phyloP scores from a whole-genome alignment of 2,888 invertebrate genomes.

The Acanthopleura granulata region DNA sequence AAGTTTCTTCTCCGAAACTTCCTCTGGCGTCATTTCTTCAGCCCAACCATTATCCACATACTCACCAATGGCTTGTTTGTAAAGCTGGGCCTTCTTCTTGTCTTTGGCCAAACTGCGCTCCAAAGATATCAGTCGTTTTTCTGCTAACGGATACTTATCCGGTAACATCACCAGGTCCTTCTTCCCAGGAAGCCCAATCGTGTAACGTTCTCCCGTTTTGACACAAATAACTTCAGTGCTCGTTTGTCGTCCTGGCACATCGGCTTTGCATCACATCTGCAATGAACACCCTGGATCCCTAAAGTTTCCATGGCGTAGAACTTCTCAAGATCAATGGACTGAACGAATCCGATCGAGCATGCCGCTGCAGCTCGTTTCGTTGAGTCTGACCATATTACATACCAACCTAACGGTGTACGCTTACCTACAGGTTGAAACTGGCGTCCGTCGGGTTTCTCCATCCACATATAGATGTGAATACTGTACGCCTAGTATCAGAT shows the following conservation, averaged over 20 bases:
- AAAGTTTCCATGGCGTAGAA: neutral
- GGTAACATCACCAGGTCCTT: neutral
- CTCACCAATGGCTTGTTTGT: neutral
- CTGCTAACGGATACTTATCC: neutral
- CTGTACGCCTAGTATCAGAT: slow-evolving; percentile 20
- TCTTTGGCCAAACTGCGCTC: neutral
- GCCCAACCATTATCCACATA: neutral
- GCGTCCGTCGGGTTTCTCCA: neutral
- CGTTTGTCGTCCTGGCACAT: neutral
- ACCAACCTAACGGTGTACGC: slow-evolving; percentile 8
- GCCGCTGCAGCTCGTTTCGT: neutral
- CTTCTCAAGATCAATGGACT: neutral
- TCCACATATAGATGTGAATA: slow-evolving; percentile 22
- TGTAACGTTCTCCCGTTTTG: neutral
- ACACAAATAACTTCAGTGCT: neutral
- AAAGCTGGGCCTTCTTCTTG: neutral
- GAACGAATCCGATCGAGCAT: slow-evolving; percentile 11
- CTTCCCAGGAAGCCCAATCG: neutral
- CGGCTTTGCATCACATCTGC: neutral
- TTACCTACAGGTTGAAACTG: slow-evolving; percentile 12
- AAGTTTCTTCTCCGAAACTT: neutral
- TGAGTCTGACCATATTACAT: neutral
- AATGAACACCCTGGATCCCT: neutral
- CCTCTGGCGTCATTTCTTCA: neutral
- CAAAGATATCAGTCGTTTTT: neutral